Base-by-base conservation (phyloP, 2,113 vertebrate species). In the Saimiri boliviensis region DNA sequence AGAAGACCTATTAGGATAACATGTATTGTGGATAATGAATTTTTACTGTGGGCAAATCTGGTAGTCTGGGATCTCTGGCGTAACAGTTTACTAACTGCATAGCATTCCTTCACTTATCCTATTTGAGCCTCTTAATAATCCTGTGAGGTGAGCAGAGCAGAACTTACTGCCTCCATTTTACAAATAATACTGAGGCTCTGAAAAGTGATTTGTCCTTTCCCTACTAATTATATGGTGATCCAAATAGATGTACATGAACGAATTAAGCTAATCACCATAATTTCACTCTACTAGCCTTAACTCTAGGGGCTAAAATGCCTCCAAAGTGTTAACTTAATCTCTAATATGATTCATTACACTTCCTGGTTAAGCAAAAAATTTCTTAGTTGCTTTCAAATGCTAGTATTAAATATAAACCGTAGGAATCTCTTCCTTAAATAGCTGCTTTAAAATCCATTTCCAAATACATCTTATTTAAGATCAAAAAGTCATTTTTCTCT, bases 401-500 rank as follows among this genome's bases (percentile, higher is more conserved):
- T 68, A 60, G 70, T 30, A 91, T 60, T 92, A 32, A 84, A 56
- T 45, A 76, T 70, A 52, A 81, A 60, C 45, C 45, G 4, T 10
- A 49, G 71, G 27, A 93, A 86, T 63, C 10, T 40, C 87, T 73
- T 70, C 40, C 37, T 82, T 80, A 82, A 82, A 40, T 10, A 93
- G 54, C 20, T 95, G 27, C 66, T 92, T 87, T 63, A 20, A 76
- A 97, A 93, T 17, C 6, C 12, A 94, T 25, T 70, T 88, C 56
- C 42, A 79, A 96, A 49, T 40, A 82, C 83, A 52, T 71, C 23
- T 42, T 42, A 54, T 25, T 77, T 54, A 49, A 71, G 54, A 5
- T 77, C 35, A 93, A 58, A 92, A 94, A 86, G 25, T 14, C 45
- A 4, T 52, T 82, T 93, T 76, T 66, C 54, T 47, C 40, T n/a